These are phyloP conservation scores for Ochropacha duplaris DNA, from an alignment of 2,888 invertebrate genomes.

Conservation along the genomic window DNA sequence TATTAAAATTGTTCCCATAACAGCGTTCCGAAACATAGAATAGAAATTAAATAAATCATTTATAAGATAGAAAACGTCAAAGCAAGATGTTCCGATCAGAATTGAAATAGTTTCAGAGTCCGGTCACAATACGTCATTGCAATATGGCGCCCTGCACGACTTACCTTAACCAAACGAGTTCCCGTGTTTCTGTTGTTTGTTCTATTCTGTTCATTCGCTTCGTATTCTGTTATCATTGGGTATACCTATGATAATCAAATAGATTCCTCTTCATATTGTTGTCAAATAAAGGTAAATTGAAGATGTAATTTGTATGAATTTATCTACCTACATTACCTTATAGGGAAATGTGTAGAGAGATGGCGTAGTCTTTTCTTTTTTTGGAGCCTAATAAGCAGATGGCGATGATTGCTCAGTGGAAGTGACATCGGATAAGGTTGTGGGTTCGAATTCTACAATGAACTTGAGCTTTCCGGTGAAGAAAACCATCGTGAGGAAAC, in stretches of 20 bases:
- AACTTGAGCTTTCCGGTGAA: no score
- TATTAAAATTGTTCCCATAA: no score
- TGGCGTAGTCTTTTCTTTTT: no score
- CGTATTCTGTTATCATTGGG: background rate
- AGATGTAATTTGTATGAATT: background rate
- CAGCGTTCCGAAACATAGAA: conserved; percentile 6
- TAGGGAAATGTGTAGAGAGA: no score
- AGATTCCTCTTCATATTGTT: background rate
- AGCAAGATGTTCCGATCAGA: conserved; percentile 54
- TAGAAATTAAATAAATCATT: conserved; percentile 61
- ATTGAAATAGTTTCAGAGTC: conserved; percentile 50
- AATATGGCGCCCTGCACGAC: conserved; percentile 39
- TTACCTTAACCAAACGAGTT: background rate
- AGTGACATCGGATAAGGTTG: no score
- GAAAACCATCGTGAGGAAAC: no score
- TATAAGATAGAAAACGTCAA: conserved; percentile 40
- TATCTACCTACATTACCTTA: no score
- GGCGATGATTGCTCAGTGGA: no score
- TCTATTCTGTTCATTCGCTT: background rate
- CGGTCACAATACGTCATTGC: conserved; percentile 31
- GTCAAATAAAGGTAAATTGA: background rate
- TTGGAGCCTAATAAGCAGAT: no score
- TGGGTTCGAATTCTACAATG: no score
- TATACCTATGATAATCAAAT: background rate
- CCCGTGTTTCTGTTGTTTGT: no score